Percentiles rank a stretch among this genome's conserved stretches.
Evolutionary conservation across 2,113 vertebrate species (phyloP).

Genomic region (Ardeotis arabs): DNA sequence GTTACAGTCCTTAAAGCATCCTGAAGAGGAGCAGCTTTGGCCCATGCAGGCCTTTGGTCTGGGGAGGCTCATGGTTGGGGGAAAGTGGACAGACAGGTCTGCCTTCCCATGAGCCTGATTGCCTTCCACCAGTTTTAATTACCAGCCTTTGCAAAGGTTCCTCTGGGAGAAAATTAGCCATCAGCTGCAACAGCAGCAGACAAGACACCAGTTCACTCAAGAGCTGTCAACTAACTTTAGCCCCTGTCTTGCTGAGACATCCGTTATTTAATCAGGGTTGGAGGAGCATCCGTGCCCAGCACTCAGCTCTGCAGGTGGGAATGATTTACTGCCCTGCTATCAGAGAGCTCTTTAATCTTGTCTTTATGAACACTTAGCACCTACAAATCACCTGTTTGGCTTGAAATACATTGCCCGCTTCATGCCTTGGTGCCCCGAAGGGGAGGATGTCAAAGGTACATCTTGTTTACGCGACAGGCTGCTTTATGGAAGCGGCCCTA

Average conservation of each 20-base stretch:
- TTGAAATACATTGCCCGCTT: conserved; percentile 52
- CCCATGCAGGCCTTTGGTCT: neutral
- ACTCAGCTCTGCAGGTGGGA: conserved; percentile 34
- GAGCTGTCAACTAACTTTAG: conserved; percentile 39
- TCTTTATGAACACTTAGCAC: conserved; percentile 66
- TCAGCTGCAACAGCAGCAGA: neutral
- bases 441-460: conserved; percentile 57
- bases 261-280: conserved; percentile 59
- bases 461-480: conserved; percentile 68
- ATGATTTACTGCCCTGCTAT: conserved; percentile 53
- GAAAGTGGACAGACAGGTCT: neutral
- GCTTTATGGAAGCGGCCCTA: conserved; percentile 15
- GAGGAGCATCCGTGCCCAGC: conserved; percentile 4
- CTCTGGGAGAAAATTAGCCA: conserved; percentile 48
- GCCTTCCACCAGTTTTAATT: conserved; percentile 60
- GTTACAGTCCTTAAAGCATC: neutral
- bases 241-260: neutral
- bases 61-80: neutral
- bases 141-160: conserved; percentile 25
- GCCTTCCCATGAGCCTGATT: conserved; percentile 15
- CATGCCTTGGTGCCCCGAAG: conserved; percentile 50
- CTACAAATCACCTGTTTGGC: conserved; percentile 63
- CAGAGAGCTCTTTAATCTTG: conserved; percentile 67
- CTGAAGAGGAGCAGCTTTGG: neutral
- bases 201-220: conserved; percentile 43